These are phyloP conservation scores for Papilio machaon DNA, from an alignment of 1,140 invertebrate genomes.

Conservation along the genomic window DNA sequence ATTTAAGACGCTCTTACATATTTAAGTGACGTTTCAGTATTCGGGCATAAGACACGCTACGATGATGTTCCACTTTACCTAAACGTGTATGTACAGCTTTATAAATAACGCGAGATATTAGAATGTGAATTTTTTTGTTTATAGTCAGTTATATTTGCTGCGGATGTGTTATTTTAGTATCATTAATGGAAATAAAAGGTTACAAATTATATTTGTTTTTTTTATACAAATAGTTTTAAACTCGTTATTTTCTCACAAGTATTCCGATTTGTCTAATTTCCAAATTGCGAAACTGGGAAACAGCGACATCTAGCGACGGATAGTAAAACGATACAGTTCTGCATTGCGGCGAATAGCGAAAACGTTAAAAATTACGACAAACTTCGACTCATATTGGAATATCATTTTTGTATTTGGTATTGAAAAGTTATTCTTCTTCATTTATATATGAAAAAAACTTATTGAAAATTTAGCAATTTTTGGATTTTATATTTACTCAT, in stretches of 20 bases:
- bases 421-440: no score
- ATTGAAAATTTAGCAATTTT: no score
- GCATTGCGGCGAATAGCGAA: background rate
- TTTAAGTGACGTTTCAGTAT: no score
- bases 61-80: background rate
- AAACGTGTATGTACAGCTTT: constrained; percentile 52
- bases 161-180: constrained; percentile 68
- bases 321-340: background rate
- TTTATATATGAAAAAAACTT: no score
- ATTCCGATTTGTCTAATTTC: background rate
- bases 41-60: constrained; percentile 6
- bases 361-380: background rate
- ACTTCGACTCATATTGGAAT: no score
- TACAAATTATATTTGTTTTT: constrained; percentile 56
- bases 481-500: background rate
- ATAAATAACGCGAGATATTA: constrained; percentile 63
- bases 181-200: constrained; percentile 76
- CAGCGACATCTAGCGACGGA: background rate
- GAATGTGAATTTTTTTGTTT: constrained; percentile 50
- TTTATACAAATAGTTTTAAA: constrained; percentile 30
- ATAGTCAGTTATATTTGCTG: constrained; percentile 65
- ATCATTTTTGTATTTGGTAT: no score
- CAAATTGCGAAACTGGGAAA: background rate
- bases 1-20: no score
- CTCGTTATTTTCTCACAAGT: background rate